Evolutionary conservation across 2,888 invertebrate genomes (phyloP).

Genomic region (Caenorhabditis sp.): DNA sequence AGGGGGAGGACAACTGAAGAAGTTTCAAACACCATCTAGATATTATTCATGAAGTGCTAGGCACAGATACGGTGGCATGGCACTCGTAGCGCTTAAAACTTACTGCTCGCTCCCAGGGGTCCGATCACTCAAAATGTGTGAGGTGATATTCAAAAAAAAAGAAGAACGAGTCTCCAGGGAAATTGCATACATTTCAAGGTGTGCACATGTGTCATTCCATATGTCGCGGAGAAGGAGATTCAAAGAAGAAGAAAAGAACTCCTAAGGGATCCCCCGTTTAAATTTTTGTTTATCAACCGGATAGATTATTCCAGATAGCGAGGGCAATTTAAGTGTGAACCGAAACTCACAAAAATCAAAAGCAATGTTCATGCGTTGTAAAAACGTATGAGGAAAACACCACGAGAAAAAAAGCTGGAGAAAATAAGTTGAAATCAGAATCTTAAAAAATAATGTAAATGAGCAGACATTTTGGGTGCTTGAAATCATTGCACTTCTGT

Average conservation of each 20-base stretch:
- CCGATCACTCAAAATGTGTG: constrained; percentile 34
- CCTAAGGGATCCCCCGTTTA: neutral
- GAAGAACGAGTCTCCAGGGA: constrained; percentile 33
- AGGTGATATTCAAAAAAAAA: constrained; percentile 48
- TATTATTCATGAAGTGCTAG: constrained; percentile 59
- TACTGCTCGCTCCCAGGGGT: constrained; percentile 22
- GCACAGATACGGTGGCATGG: constrained; percentile 49
- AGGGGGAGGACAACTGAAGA: constrained; percentile 27
- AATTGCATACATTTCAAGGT: constrained; percentile 49
- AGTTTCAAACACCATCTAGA: constrained; percentile 56
- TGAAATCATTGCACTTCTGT: too few relatives aligned
- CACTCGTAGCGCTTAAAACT: constrained; percentile 13
- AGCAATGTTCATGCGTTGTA: too few relatives aligned
- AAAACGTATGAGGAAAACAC: too few relatives aligned
- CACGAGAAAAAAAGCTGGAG: too few relatives aligned
- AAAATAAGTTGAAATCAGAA: neutral
- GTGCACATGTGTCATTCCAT: constrained; percentile 25
- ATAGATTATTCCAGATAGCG: neutral
- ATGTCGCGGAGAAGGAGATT: constrained; percentile 22
- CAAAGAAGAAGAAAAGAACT: neutral
- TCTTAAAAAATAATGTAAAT: too few relatives aligned
- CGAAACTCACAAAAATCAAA: neutral
- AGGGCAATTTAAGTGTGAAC: neutral
- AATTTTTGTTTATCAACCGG: neutral
- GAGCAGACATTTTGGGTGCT: too few relatives aligned